phyloP scores from a whole-genome alignment of 1,140 invertebrate species.

The Paracyclopina nana region DNA sequence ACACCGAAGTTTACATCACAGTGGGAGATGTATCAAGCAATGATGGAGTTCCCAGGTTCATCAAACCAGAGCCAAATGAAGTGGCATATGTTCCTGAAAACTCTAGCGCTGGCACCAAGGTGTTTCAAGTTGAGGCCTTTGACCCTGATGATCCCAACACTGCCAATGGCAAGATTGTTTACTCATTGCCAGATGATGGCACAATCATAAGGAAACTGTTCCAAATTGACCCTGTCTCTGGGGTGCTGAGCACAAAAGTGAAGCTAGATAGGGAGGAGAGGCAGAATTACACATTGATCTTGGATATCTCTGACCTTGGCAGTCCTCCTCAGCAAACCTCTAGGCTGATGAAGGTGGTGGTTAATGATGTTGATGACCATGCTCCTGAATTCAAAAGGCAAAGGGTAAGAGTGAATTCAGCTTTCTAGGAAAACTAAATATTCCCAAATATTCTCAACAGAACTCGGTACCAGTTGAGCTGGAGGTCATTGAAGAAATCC shows the following conservation, averaged over 20 bases:
- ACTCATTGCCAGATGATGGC: conserved; percentile 45
- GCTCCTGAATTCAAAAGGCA: conserved; percentile 46
- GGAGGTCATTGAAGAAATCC: conserved; percentile 40
- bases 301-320: conserved; percentile 50
- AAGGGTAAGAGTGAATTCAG: conserved; percentile 34
- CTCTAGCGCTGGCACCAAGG: conserved; percentile 37
- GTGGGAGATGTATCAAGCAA: conserved; percentile 62
- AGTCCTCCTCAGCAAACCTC: conserved; percentile 49
- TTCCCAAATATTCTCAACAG: conserved; percentile 24
- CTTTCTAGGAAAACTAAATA: too few relatives aligned
- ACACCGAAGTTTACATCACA: conserved; percentile 41
- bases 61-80: conserved; percentile 45
- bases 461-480: conserved; percentile 42
- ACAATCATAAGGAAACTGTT: conserved; percentile 34
- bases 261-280: conserved; percentile 47
- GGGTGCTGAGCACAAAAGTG: conserved; percentile 45
- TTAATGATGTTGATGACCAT: conserved; percentile 57
- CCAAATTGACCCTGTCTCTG: conserved; percentile 34
- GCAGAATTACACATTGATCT: conserved; percentile 46
- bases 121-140: conserved; percentile 51
- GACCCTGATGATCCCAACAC: conserved; percentile 54
- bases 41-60: conserved; percentile 55
- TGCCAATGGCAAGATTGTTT: conserved; percentile 47
- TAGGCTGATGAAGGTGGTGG: conserved; percentile 40
- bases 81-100: conserved; percentile 42